phyloP scores from a whole-genome alignment of 2,797 vertebrate genomes.

The Antennarius maculatus region DNA sequence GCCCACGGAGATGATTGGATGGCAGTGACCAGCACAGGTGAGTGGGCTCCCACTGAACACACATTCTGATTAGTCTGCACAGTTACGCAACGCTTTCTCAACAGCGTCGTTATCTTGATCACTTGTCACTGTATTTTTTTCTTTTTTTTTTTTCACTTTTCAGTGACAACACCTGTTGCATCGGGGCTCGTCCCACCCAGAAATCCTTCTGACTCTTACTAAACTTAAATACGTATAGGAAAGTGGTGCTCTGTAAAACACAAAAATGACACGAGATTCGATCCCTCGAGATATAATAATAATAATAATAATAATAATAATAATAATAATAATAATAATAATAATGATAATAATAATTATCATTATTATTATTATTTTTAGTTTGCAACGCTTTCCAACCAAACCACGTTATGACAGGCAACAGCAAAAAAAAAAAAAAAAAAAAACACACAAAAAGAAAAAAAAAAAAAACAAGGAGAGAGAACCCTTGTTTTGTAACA shows the following conservation, averaged over 20 bases:
- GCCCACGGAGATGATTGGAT: neutral
- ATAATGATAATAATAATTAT: no score
- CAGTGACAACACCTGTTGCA: slow-evolving; percentile 53
- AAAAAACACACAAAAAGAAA: neutral
- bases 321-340: no score
- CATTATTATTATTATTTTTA: no score
- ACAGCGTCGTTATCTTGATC: neutral
- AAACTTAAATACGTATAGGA: no score
- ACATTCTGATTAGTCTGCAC: neutral
- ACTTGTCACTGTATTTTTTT: neutral
- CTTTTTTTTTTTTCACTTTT: slow-evolving; percentile 1
- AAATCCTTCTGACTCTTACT: neutral
- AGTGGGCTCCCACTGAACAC: slow-evolving; percentile 24
- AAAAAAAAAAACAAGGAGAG: no score
- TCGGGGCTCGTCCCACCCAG: neutral
- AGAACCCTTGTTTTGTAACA: neutral
- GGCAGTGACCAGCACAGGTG: slow-evolving; percentile 40
- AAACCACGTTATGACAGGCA: neutral
- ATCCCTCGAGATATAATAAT: no score
- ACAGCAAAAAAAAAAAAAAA: neutral
- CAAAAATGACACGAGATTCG: no score
- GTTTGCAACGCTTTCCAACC: neutral
- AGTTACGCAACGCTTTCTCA: neutral
- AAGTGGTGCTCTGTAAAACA: no score
- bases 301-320: no score